Evolutionary conservation across 2,888 invertebrate species (phyloP), one percentile per base, ranked within the genome.

Genomic region (Nasonia oneida): DNA sequence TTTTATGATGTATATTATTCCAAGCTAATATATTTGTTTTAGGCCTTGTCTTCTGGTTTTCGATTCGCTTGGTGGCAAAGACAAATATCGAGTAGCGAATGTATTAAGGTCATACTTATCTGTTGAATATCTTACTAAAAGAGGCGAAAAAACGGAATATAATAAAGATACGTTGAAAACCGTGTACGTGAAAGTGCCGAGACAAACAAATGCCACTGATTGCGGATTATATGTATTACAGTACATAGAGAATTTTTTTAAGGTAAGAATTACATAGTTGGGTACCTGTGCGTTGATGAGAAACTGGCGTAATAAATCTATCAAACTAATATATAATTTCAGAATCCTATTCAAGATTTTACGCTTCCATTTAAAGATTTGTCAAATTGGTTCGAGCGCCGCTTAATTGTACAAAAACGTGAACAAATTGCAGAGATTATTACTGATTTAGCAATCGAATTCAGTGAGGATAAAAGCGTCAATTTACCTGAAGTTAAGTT

Each of bases 21-120:
- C 39, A 39, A 42, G 18, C 18, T n/a, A 39, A 14, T 37, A 23
- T n/a, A 70, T 83, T 33, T 18, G 5, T 86, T 67, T 0, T 74
- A 85, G 85, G 15, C 83, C 83, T n/a, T 85, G 85, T 33, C 73
- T 87, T 8, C 57, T 87, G 47, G 77, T 87, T 75, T 83, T 87
- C 53, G 87, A 87, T 42, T 87, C 87, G 15, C 75, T 87, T 64
- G 37, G 47, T 76, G 14, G 5, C 2, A 47, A 3, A 14, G 33
- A 2, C 8, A 74, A 73, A 71, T 42, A 4, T 8, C 4, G 37
- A 14, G 78, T 83, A 50, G 70, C 39, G 0, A 39, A 15, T 23
- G 74, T 50, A 29, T 53, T 87, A 33, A 75, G 61, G 76, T 74
- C n/a, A 12, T 87, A 87, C 39, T 50, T 87, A 15, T 4, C 33